Evolutionary conservation across 1,140 invertebrate species (phyloP).

Genomic region (Protaetia brevitarsis): DNA sequence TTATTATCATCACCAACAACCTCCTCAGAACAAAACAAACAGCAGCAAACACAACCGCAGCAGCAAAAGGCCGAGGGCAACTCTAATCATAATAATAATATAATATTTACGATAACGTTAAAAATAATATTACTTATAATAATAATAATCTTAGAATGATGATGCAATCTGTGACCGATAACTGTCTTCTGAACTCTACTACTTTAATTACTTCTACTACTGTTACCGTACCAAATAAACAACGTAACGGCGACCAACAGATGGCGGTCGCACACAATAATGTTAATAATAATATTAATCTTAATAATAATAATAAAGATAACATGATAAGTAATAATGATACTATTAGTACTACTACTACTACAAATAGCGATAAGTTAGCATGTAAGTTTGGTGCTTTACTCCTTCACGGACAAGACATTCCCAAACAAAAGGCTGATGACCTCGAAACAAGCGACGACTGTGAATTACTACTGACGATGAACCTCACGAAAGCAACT

Average conservation of each 20-base stretch:
- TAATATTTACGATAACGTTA: neutral
- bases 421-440: conserved; percentile 56
- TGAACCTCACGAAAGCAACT: conserved; percentile 37
- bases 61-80: conserved; percentile 47
- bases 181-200: conserved; percentile 60
- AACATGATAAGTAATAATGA: conserved; percentile 27
- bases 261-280: conserved; percentile 52
- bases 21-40: too few species aligned
- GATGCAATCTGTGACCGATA: conserved; percentile 65
- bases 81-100: conserved; percentile 35
- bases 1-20: neutral
- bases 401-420: conserved; percentile 59
- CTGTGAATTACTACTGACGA: conserved; percentile 30
- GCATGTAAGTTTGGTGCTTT: conserved; percentile 50
- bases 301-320: conserved; percentile 41
- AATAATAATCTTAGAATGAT: conserved; percentile 58
- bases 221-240: conserved; percentile 62
- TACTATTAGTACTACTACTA: neutral
- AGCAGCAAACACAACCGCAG: neutral
- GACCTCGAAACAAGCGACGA: conserved; percentile 43
- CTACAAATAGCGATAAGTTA: conserved; percentile 35
- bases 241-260: conserved; percentile 56
- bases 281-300: conserved; percentile 47
- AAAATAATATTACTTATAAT: conserved; percentile 8
- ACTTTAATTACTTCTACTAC: conserved; percentile 10